A percentile compares a stretch with the other conserved stretches of the same genome.
phyloP scores from a whole-genome alignment of 2,888 invertebrate species.

The Dexiosoma caninum region DNA sequence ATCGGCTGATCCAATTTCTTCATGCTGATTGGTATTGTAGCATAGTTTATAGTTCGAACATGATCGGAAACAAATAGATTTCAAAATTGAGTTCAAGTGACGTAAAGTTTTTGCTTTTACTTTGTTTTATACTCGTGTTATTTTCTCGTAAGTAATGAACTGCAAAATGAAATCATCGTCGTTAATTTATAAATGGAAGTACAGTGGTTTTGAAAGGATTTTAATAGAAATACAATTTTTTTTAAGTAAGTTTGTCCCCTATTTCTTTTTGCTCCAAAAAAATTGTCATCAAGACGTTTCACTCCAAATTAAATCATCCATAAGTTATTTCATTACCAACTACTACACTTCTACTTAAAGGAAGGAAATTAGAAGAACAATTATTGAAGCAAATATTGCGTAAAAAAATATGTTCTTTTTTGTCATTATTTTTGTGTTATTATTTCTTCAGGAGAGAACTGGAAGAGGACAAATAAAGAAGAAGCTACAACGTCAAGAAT shows the following conservation, averaged over 20 bases:
- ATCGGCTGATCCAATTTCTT: too few species aligned
- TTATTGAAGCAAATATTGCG: not conserved
- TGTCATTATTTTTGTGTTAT: conserved; percentile 26
- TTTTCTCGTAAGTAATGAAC: conserved; percentile 24
- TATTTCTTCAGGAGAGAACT: not conserved
- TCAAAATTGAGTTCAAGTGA: not conserved
- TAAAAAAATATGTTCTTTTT: not conserved
- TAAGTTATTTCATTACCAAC: not conserved
- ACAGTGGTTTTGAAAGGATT: conserved; percentile 29
- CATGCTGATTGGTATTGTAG: not conserved
- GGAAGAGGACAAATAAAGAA: conserved; percentile 23
- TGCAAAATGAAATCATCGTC: conserved; percentile 29
- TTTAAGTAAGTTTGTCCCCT: not conserved
- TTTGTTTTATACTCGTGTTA: conserved; percentile 14
- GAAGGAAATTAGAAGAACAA: not conserved
- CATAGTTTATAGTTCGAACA: not conserved
- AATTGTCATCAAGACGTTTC: not conserved
- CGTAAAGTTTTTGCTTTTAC: not conserved
- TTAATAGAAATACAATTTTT: not conserved
- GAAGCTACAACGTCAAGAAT: not conserved
- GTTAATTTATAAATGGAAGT: conserved; percentile 1
- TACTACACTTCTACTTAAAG: not conserved
- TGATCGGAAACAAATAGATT: not conserved
- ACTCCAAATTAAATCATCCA: not conserved
- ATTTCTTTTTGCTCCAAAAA: not conserved